Conservation (phyloP, 2,797 vertebrate genomes). For the Periophthalmus magnuspinnatus region DNA sequence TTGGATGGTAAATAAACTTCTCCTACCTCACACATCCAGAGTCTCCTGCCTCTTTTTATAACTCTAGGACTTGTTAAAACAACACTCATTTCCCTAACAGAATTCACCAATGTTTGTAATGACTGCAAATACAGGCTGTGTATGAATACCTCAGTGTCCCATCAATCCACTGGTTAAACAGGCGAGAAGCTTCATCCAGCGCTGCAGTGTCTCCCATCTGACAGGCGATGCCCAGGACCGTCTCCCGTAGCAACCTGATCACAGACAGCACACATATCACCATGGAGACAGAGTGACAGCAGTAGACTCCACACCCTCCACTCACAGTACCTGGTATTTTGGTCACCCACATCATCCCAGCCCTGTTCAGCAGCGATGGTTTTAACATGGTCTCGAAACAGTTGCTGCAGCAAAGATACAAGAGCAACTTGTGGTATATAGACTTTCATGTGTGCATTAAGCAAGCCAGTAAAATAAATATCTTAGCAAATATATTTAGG, state of each 20-base stretch:
- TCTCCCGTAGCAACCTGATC: slow-evolving; percentile 86
- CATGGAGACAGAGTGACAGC: not conserved
- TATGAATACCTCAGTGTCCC: slow-evolving; percentile 60
- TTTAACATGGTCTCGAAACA: slow-evolving; percentile 80
- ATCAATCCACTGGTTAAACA: slow-evolving; percentile 82
- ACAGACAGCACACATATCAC: not conserved
- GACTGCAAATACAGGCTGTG: not conserved
- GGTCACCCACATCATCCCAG: slow-evolving; percentile 82
- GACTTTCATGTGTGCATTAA: not conserved
- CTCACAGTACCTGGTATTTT: slow-evolving; percentile 78
- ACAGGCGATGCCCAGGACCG: slow-evolving; percentile 85
- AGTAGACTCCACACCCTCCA: not conserved
- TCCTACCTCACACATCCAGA: too few relatives aligned
- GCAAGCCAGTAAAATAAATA: too few relatives aligned
- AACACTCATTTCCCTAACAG: too few relatives aligned
- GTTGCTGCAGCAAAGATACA: slow-evolving; percentile 71
- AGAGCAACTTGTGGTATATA: not conserved
- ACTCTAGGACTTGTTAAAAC: too few relatives aligned
- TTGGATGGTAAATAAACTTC: too few relatives aligned
- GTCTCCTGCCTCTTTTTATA: too few relatives aligned
- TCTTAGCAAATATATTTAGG: not conserved
- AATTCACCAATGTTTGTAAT: not conserved
- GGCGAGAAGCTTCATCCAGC: slow-evolving; percentile 69
- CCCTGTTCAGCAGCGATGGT: slow-evolving; percentile 63
- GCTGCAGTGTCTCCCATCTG: slow-evolving; percentile 76